Conservation (phyloP, 2,797 vertebrate species). For the Dallia pectoralis region DNA sequence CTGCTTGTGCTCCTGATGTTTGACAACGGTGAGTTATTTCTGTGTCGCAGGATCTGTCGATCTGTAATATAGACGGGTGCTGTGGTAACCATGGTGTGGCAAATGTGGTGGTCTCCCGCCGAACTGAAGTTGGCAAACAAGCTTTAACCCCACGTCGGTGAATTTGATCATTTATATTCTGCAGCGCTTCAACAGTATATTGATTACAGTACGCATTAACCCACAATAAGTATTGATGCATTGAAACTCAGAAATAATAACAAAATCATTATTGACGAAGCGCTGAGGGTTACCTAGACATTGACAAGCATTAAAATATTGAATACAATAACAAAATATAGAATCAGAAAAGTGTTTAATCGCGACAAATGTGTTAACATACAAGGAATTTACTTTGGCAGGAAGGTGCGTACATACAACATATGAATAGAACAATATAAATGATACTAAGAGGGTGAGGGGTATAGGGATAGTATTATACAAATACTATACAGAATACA, state of each 20-base stretch:
- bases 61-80: background rate
- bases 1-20: slow-evolving; percentile 35
- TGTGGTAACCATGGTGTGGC: background rate
- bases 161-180: background rate
- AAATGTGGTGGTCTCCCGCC: background rate
- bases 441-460: too few species aligned
- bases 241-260: background rate
- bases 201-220: background rate
- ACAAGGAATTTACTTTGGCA: too few species aligned
- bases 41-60: background rate
- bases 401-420: too few species aligned
- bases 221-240: background rate
- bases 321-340: too few species aligned
- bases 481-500: too few species aligned
- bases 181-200: too few species aligned
- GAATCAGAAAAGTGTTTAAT: too few species aligned
- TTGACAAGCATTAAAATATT: too few species aligned
- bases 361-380: too few species aligned
- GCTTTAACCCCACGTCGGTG: background rate
- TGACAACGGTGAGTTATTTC: slow-evolving; percentile 54
- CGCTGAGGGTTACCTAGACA: background rate
- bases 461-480: too few species aligned
- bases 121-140: background rate
- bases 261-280: background rate
- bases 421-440: too few species aligned